phyloP scores from a whole-genome alignment of 2,113 vertebrate genomes.

The Passer montanus region DNA sequence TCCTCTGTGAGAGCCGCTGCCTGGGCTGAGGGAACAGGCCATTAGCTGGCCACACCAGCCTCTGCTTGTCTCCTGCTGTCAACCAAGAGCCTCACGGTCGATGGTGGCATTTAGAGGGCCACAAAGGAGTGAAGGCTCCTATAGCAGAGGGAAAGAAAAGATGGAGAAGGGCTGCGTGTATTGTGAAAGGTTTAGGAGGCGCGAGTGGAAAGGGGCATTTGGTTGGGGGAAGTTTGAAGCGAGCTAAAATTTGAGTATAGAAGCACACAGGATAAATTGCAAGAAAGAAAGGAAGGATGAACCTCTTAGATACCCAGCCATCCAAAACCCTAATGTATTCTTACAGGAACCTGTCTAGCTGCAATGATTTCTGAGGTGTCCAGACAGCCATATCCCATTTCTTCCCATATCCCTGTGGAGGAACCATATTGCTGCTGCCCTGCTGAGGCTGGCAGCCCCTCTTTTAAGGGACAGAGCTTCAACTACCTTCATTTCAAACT shows the following conservation, averaged over 20 bases:
- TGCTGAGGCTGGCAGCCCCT: not conserved
- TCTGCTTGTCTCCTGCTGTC: not conserved
- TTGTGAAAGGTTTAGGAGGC: not conserved
- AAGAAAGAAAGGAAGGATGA: not conserved
- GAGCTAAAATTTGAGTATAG: not conserved
- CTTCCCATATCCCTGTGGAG: not conserved
- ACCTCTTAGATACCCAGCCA: not conserved
- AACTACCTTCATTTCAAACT: not conserved
- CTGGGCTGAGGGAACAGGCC: not conserved
- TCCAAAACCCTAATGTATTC: not conserved
- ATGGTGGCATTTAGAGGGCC: not conserved
- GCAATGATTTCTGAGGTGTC: not conserved
- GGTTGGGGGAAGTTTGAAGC: not conserved
- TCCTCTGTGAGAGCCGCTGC: not conserved
- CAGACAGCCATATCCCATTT: not conserved
- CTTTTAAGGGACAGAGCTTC: not conserved
- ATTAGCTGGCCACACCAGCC: not conserved
- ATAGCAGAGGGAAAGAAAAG: not conserved
- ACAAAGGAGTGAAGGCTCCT: not conserved
- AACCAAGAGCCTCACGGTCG: not conserved
- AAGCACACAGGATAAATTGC: not conserved
- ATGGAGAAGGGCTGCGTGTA: not conserved
- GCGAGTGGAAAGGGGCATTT: not conserved
- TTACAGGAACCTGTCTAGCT: not conserved
- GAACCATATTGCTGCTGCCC: not conserved